phyloP scores from a whole-genome alignment of 2,797 vertebrate species.

The Psittacula derbiana region DNA sequence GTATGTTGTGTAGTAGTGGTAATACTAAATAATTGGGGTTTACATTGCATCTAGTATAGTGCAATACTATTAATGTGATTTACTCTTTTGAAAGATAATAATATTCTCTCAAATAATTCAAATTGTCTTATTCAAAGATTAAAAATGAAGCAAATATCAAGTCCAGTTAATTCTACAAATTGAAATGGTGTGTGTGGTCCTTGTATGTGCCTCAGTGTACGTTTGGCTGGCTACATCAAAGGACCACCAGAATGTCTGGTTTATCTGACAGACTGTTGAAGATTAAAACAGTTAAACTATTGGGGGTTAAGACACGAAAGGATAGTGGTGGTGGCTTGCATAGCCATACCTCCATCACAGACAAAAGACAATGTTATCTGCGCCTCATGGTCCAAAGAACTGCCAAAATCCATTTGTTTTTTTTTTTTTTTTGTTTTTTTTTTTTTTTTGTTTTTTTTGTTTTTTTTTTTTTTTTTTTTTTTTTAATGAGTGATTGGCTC shows the following conservation, averaged over 20 bases:
- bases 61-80: background rate
- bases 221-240: background rate
- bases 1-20: background rate
- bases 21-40: background rate
- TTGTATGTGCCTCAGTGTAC: background rate
- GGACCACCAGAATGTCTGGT: background rate
- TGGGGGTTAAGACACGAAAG: background rate
- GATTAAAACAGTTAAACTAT: background rate
- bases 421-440: too few relatives aligned
- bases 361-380: background rate
- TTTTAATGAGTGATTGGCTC: background rate
- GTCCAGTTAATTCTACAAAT: slow-evolving; percentile 1
- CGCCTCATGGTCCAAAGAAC: background rate
- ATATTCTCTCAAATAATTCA: background rate
- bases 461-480: background rate
- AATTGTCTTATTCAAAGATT: background rate
- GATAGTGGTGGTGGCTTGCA: background rate
- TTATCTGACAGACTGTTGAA: background rate
- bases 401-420: background rate
- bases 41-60: background rate
- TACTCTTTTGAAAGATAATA: background rate
- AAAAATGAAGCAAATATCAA: background rate
- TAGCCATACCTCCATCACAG: background rate
- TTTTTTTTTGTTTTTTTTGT: background rate
- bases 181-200: slow-evolving; percentile 22